Evolutionary conservation across 2,888 invertebrate species (phyloP), one percentile per base, ranked within the genome.

Genomic region (Leptopterna dolabrata): DNA sequence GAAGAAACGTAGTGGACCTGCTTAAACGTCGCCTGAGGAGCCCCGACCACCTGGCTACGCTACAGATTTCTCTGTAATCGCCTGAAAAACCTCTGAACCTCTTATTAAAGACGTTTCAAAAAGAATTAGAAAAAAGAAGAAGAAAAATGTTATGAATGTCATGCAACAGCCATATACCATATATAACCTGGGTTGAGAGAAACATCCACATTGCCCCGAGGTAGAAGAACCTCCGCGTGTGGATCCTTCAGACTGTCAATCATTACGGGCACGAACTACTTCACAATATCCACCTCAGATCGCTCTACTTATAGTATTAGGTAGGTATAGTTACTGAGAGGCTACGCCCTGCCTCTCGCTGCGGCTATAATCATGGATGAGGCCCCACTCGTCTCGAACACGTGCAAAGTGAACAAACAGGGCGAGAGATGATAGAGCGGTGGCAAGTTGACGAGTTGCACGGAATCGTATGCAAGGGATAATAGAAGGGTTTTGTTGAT

Each of bases 221-320:
- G 70, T 11, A 84, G 36, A 29, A 71, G 43, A 71, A 36, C 47
- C n/a, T 14, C 36, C 30, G 84, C 84, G 84, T 76, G 85, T 85
- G 76, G 63, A 86, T 78, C 76, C 86, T 86, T 55, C 63, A 78
- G 86, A 63, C 78, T 86, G 86, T 86, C 86, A 86, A 78, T 80
- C 86, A 86, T 86, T 86, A 86, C 70, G 78, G 71, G 86, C 86
- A 86, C 86, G 86, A 86, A 86, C 86, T 86, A 86, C 86, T 78
- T 71, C 30, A 85, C 45, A 85, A 85, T 81, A 81, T 81, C 55
- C 30, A 51, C 45, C 36, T n/a, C 76, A 16, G 41, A 73, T 36
- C 73, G 63, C 63, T 63, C 63, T 63, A 63, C 63, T 63, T 63
- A 63, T 63, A 63, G 63, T 63, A 63, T 63, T 63, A 24, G 63